Base-by-base conservation (phyloP, 2,797 vertebrate genomes). In the Molossus molossus region DNA sequence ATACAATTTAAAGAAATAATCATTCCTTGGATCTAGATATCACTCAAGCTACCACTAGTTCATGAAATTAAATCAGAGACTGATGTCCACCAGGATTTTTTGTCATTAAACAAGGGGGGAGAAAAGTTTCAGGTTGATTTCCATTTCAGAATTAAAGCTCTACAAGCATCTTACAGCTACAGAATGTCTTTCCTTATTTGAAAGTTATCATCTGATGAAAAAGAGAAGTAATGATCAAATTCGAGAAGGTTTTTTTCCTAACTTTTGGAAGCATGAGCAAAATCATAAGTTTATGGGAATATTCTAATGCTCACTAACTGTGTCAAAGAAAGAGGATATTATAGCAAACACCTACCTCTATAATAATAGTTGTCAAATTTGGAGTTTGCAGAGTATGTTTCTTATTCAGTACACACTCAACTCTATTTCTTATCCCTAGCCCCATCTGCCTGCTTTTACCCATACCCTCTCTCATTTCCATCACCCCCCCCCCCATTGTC, bases 141-240 rank as follows among this genome's bases (percentile, higher is more conserved):
- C 45, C 11, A 70, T 55, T 88, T 86, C 64, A 77, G n/a, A 88
- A 89, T 86, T 81, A 91, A 95, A 75, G 13, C 13, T 90, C 20
- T 94, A 65, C 9, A 67, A 81, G n/a, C 25, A 60, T 70, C 33
- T 88, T n/a, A 53, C 57, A 93, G 29, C 10, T 76, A 57, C 48
- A 62, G 57, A 90, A 85, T 82, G 13, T 57, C 1, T 33, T 87
- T 91, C 9, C n/a, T 69, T 20, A 86, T 80, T 37, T 90, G 45
- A 6, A 94, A 84, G 33, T 23, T 72, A 84, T n/a, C 2, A 62
- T 87, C 37, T 92, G 55, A 67, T 85, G 67, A 69, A 86, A 69
- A 94, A 84, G 1, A 76, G 53, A 85, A 64, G 25, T 87, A 45
- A 67, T 33, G 72, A 5, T 55, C 55, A 10, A 62, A 33, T 90